phyloP scores from a whole-genome alignment of 2,113 vertebrate species.

The Columbina picui region DNA sequence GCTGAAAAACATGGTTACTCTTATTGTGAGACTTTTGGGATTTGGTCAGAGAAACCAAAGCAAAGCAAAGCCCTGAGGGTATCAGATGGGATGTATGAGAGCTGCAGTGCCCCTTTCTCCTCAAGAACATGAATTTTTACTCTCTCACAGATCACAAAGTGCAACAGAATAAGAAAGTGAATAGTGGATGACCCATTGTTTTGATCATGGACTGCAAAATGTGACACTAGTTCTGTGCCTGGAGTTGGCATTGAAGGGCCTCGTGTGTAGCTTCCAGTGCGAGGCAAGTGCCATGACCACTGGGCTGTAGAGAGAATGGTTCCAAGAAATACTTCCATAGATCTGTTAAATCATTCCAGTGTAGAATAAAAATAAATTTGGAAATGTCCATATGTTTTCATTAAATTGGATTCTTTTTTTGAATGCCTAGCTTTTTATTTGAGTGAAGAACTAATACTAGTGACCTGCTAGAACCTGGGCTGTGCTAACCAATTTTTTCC shows the following conservation, averaged over 20 bases:
- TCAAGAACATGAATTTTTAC: neutral
- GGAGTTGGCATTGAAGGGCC: neutral
- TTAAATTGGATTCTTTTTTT: neutral
- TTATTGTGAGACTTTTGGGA: neutral
- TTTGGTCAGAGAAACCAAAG: neutral
- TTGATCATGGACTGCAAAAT: neutral
- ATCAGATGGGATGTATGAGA: neutral
- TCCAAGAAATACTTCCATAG: neutral
- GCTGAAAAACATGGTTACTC: neutral
- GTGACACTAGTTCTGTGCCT: neutral
- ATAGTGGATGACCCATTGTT: neutral
- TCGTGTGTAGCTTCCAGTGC: neutral
- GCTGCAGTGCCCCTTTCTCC: neutral
- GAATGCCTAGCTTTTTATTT: neutral
- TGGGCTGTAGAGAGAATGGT: neutral
- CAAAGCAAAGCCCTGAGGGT: neutral
- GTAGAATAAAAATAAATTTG: neutral
- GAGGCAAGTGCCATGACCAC: neutral
- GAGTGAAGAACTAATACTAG: neutral
- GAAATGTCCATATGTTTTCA: neutral
- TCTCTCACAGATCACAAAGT: neutral
- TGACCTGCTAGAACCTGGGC: neutral
- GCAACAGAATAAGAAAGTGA: neutral
- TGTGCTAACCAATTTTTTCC: neutral
- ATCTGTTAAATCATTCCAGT: neutral